Conservation (phyloP, 2,113 vertebrate genomes). For the Coryphaenoides rupestris region DNA sequence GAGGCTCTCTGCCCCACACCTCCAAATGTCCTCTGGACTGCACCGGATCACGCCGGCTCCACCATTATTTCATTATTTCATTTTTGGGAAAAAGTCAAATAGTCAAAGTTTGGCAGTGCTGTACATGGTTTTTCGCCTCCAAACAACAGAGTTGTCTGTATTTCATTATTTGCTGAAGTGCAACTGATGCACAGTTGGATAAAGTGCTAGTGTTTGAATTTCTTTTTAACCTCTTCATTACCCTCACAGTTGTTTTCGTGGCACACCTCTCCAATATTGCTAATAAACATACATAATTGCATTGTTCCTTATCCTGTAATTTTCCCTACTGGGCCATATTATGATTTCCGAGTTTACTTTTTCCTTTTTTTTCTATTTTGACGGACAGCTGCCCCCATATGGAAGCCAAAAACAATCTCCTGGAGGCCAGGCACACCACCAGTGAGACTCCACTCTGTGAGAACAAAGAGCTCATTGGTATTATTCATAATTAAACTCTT, state of each 20-base stretch:
- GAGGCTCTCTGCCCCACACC: conserved; percentile 68
- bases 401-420: conserved; percentile 71
- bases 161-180: too few species aligned
- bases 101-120: too few species aligned
- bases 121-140: too few species aligned
- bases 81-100: too few species aligned
- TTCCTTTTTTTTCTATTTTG: conserved; percentile 43
- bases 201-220: too few species aligned
- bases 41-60: conserved; percentile 54
- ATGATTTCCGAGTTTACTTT: conserved; percentile 51
- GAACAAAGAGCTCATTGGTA: conserved; percentile 69
- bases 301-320: conserved; percentile 63
- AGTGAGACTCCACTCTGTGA: conserved; percentile 51
- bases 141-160: too few species aligned
- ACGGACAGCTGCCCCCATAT: conserved; percentile 73
- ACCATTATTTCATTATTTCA: conserved; percentile 32
- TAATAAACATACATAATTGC: conserved; percentile 60
- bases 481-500: conserved; percentile 74
- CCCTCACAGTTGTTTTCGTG: conserved; percentile 46
- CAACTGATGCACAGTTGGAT: too few species aligned
- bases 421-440: conserved; percentile 58
- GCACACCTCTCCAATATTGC: conserved; percentile 44
- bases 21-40: conserved; percentile 68
- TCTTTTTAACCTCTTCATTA: conserved; percentile 25
- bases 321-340: conserved; percentile 57